Conservation (phyloP, 2,888 invertebrate species). For the Cataglyphis rosenhaueri region DNA sequence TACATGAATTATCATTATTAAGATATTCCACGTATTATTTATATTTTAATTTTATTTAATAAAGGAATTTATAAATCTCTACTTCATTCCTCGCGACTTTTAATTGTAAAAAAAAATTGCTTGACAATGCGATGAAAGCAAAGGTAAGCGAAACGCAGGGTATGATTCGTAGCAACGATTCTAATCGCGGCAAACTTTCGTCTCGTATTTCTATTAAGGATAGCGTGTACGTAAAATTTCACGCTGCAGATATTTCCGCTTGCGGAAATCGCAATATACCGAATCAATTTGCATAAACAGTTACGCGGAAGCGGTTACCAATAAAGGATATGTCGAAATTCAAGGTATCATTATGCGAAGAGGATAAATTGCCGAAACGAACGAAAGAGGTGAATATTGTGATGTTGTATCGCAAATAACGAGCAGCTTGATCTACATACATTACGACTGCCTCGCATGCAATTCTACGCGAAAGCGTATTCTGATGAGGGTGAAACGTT, state of each 20-base stretch:
- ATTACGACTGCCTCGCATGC: constrained; percentile 38
- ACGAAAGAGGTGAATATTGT: constrained; percentile 40
- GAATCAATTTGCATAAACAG: constrained; percentile 49
- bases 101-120: no score
- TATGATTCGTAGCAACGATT: not conserved
- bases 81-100: not conserved
- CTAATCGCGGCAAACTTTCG: constrained; percentile 10
- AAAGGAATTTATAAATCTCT: not conserved
- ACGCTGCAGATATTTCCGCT: constrained; percentile 42
- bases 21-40: not conserved
- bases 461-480: constrained; percentile 36
- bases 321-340: constrained; percentile 51
- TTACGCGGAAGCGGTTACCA: constrained; percentile 43
- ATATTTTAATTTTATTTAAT: not conserved
- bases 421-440: constrained; percentile 18
- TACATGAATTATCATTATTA: constrained; percentile 1
- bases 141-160: not conserved
- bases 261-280: constrained; percentile 35
- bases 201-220: constrained; percentile 16
- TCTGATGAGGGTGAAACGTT: not conserved
- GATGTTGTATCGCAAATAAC: constrained; percentile 32
- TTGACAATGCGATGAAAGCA: not conserved
- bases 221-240: constrained; percentile 39
- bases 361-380: constrained; percentile 27
- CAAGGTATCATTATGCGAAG: constrained; percentile 41